A percentile compares a stretch with the other conserved stretches of the same genome.
Conservation (phyloP, 2,113 vertebrate genomes). For the Megaceryle torquata region DNA sequence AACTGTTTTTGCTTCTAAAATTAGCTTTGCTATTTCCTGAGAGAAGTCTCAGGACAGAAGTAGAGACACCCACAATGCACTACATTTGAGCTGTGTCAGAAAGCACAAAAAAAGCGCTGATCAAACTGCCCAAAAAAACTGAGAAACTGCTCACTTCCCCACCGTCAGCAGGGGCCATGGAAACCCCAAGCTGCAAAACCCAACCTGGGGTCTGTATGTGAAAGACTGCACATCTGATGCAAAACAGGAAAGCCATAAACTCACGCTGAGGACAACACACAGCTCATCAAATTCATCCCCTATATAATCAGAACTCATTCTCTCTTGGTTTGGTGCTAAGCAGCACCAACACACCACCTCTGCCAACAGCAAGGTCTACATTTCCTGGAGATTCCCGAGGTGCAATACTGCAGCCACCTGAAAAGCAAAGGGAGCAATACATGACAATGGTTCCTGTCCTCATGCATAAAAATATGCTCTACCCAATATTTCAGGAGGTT, state of each 20-base stretch:
- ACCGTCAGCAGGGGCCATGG: accelerated
- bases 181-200: not conserved
- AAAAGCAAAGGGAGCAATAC: not conserved
- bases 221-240: accelerated
- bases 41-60: not conserved
- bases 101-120: not conserved
- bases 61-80: not conserved
- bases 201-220: not conserved
- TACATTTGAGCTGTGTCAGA: not conserved
- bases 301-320: not conserved
- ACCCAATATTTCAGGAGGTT: not conserved
- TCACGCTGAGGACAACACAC: not conserved
- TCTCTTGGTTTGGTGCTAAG: not conserved
- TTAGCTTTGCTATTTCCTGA: constrained; percentile 45
- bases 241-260: not conserved
- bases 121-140: not conserved
- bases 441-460: not conserved
- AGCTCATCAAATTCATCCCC: not conserved
- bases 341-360: not conserved
- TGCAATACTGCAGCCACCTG: not conserved
- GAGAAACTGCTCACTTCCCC: not conserved
- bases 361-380: not conserved
- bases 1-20: constrained; percentile 54
- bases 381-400: not conserved
- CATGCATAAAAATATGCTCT: not conserved